Percentiles rank a stretch among this genome's conserved stretches.
phyloP scores from a whole-genome alignment of 2,888 invertebrate species.

The Atrina japonica region DNA sequence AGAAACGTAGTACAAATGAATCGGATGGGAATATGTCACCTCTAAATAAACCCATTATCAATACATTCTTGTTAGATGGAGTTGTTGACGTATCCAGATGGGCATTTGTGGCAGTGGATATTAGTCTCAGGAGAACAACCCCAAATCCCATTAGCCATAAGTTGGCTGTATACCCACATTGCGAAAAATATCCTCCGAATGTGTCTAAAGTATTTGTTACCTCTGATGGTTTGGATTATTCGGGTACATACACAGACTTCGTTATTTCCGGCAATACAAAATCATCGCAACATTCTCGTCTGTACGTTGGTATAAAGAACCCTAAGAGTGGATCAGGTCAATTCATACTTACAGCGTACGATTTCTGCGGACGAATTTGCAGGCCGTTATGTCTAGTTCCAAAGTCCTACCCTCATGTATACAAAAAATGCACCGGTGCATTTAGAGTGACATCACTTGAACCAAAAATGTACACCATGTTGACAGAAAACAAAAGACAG shows the following conservation, averaged over 20 bases:
- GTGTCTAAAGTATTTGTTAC: conserved; percentile 56
- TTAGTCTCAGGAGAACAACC: conserved; percentile 34
- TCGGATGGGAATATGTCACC: no score
- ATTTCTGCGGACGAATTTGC: conserved; percentile 67
- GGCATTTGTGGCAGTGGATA: conserved; percentile 63
- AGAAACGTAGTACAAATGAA: no score
- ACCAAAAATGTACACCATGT: conserved; percentile 55
- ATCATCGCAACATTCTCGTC: conserved; percentile 57
- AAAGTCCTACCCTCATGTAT: conserved; percentile 28
- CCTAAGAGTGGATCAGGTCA: conserved; percentile 44
- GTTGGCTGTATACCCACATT: no score
- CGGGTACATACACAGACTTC: conserved; percentile 63
- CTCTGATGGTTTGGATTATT: conserved; percentile 67
- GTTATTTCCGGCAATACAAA: conserved; percentile 60
- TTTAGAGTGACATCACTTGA: conserved; percentile 50
- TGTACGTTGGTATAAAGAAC: conserved; percentile 61
- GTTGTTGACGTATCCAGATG: conserved; percentile 57
- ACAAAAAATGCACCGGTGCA: conserved; percentile 61
- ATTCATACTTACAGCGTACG: conserved; percentile 60
- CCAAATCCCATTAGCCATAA: no score
- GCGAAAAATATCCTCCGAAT: background rate
- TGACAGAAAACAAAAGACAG: conserved; percentile 40
- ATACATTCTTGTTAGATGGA: conserved; percentile 61
- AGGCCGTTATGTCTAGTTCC: conserved; percentile 58
- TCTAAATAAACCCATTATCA: conserved; percentile 48